Conservation (phyloP, 1,140 invertebrate genomes). For the Copidosoma floridanum region DNA sequence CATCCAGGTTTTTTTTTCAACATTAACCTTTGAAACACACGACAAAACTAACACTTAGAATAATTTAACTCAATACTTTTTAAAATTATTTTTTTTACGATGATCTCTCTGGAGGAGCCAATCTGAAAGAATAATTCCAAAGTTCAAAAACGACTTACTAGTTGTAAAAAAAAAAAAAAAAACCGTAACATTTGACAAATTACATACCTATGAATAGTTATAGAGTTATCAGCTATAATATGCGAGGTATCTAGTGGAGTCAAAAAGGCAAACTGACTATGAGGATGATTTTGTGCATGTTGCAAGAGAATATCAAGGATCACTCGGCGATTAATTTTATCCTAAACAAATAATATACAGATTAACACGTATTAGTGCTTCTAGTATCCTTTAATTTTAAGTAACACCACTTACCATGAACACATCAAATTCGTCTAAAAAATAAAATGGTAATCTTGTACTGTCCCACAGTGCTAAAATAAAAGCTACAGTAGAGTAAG, state of each 20-base stretch:
- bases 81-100: no score
- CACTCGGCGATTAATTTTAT: conserved; percentile 70
- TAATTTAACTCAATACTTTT: not conserved
- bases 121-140: no score
- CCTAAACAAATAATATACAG: conserved; percentile 55
- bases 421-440: conserved; percentile 97
- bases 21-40: conserved; percentile 4
- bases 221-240: conserved; percentile 50
- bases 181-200: not conserved
- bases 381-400: not conserved
- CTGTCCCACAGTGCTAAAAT: conserved; percentile 91
- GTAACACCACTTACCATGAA: conserved; percentile 78
- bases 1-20: not conserved
- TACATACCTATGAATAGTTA: conserved; percentile 60
- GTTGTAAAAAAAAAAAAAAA: not conserved
- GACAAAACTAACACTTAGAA: not conserved
- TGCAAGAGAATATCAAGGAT: conserved; percentile 68
- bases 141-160: no score
- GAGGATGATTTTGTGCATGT: conserved; percentile 61
- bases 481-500: conserved; percentile 92
- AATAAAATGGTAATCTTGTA: conserved; percentile 88
- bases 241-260: conserved; percentile 72
- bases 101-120: conserved; percentile 17
- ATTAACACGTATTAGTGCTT: conserved; percentile 1
- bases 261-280: conserved; percentile 73